Evolutionary conservation across 2,888 invertebrate genomes (phyloP).

Genomic region (Adineta ricciae): DNA sequence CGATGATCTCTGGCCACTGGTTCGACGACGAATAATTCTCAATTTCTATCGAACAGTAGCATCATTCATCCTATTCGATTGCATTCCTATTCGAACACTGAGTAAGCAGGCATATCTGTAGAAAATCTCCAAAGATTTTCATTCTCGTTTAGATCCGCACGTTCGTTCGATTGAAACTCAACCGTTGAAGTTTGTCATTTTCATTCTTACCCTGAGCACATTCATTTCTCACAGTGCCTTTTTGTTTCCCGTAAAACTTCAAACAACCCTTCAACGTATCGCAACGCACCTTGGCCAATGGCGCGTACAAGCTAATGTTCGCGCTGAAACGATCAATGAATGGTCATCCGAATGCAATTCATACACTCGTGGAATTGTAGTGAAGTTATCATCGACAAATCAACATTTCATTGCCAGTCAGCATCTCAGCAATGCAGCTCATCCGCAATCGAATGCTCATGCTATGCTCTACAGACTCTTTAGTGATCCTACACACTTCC

Average conservation of each 20-base stretch:
- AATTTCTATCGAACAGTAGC: neutral
- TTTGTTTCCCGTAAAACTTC: constrained; percentile 15
- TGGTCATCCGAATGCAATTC: constrained; percentile 8
- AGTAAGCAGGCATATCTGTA: no score
- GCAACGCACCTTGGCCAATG: constrained; percentile 20
- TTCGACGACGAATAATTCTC: neutral
- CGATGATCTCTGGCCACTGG: neutral
- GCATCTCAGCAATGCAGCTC: neutral
- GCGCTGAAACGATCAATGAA: neutral
- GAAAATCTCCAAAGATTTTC: neutral
- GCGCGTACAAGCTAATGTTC: neutral
- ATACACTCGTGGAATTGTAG: neutral
- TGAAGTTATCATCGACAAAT: neutral
- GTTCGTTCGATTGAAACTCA: neutral
- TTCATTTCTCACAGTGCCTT: neutral
- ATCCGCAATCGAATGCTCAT: neutral
- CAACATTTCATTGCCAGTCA: neutral
- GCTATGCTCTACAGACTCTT: neutral
- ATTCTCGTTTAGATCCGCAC: neutral
- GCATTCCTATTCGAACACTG: neutral
- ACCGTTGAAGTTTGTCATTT: neutral
- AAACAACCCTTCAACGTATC: neutral
- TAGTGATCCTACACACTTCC: neutral
- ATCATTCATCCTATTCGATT: neutral
- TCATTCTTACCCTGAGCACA: neutral